Conservation (phyloP, 1,140 invertebrate genomes). For the Trialeurodes vaporariorum region DNA sequence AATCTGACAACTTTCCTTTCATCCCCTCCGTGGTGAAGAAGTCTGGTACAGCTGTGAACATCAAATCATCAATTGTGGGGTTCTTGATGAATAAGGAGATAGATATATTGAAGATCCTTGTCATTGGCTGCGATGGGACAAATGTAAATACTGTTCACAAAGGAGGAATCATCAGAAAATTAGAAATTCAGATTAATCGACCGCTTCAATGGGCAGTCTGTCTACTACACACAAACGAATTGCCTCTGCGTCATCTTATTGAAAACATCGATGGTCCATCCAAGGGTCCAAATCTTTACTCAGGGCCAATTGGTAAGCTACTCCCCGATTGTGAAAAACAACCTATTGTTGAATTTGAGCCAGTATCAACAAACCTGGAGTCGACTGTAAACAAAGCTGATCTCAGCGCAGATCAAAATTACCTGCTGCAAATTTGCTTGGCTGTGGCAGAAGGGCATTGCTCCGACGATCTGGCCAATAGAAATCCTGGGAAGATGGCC, state of each 20-base stretch:
- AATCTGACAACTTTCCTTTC: no score
- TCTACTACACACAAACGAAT: constrained; percentile 27
- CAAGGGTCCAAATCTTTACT: constrained; percentile 24
- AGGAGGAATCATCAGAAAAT: constrained; percentile 13
- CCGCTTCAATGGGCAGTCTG: constrained; percentile 27
- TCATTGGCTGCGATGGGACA: constrained; percentile 16
- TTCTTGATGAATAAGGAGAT: no score
- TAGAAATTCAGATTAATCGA: constrained; percentile 17
- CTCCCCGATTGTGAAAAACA: constrained; percentile 25
- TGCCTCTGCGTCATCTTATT: constrained; percentile 28
- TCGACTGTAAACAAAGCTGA: no score
- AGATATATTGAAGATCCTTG: background rate
- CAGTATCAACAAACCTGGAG: constrained; percentile 14
- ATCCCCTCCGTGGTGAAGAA: no score
- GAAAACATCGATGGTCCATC: constrained; percentile 25
- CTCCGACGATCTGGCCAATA: constrained; percentile 17
- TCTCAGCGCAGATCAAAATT: constrained; percentile 28
- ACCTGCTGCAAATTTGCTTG: constrained; percentile 25
- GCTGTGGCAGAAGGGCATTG: constrained; percentile 17
- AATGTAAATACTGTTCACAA: constrained; percentile 9
- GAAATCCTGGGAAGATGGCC: constrained; percentile 18
- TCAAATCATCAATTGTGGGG: no score
- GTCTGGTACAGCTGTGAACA: no score
- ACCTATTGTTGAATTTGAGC: constrained; percentile 21
- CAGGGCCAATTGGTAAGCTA: constrained; percentile 23